Percentiles rank a stretch among this genome's conserved stretches.
Evolutionary conservation across 2,113 vertebrate species (phyloP).

Genomic region (Xenopus tropicalis): UCB_Xtro_10.0 CM004450.2:87807501-87808000

Average conservation of each 20-base stretch:
- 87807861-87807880: too few relatives aligned
- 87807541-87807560: constrained; percentile 9
- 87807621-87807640: neutral
- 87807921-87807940: neutral
- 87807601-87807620: neutral
- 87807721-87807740: too few relatives aligned
- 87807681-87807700: neutral
- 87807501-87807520: neutral
- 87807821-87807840: too few relatives aligned
- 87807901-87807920: neutral
- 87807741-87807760: too few relatives aligned
- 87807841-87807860: too few relatives aligned
- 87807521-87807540: constrained; percentile 21
- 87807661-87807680: neutral
- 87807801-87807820: too few relatives aligned
- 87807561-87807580: constrained; percentile 1
- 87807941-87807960: neutral
- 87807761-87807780: too few relatives aligned
- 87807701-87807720: too few relatives aligned
- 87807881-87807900: neutral
- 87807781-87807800: too few relatives aligned
- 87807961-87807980: too few relatives aligned
- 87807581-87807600: too few relatives aligned
- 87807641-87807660: neutral
- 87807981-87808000: too few relatives aligned